These are phyloP conservation scores for Bradypus variegatus DNA, from an alignment of 2,797 vertebrate species.

Conservation along the genomic window DNA sequence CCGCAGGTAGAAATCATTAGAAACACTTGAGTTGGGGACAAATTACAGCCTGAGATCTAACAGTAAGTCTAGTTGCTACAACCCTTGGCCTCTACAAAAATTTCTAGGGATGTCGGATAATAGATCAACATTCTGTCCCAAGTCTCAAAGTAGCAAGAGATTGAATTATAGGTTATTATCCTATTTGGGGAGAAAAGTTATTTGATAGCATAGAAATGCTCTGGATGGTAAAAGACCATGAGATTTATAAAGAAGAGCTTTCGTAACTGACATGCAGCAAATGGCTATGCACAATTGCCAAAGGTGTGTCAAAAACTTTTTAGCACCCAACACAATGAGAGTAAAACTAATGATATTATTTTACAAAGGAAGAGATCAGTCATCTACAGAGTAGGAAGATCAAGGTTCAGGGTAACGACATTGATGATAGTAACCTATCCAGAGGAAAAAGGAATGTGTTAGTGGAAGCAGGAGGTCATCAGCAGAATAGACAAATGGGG, in stretches of 20 bases:
- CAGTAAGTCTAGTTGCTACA: neutral
- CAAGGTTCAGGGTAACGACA: neutral
- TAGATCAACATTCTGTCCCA: conserved; percentile 1
- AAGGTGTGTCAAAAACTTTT: neutral
- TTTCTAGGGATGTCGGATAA: neutral
- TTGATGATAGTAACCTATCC: neutral
- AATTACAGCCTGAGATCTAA: neutral
- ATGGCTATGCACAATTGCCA: neutral
- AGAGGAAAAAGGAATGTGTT: neutral
- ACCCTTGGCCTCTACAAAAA: neutral
- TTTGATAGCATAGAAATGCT: conserved; percentile 5
- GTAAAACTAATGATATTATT: neutral
- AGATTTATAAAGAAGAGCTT: neutral
- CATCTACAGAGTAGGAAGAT: neutral
- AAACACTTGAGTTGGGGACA: neutral
- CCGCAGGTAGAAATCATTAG: neutral
- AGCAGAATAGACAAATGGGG: neutral
- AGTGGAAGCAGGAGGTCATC: neutral
- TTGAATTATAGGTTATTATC: conserved; percentile 15
- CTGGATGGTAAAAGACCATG: neutral
- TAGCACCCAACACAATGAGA: neutral
- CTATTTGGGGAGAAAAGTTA: neutral
- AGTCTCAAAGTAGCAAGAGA: conserved; percentile 20
- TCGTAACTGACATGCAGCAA: neutral
- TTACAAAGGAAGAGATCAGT: neutral